Percentiles rank a stretch among this genome's conserved stretches.
Conservation (phyloP, 2,888 invertebrate species). For the Halictus quadricinctus region DNA sequence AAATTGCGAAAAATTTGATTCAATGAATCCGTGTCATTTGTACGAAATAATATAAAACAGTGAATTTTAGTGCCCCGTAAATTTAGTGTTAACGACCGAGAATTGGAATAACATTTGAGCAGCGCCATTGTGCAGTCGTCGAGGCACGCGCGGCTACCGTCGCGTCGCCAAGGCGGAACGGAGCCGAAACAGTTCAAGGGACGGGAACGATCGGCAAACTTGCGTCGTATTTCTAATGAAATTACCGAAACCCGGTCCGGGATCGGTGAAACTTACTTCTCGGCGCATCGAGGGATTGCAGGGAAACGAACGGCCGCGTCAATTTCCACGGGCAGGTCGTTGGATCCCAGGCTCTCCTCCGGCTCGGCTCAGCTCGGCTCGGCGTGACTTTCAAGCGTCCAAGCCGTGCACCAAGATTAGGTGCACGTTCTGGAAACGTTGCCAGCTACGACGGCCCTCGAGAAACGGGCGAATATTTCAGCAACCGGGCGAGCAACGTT, state of each 20-base stretch:
- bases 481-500: neutral
- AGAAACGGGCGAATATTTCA: neutral
- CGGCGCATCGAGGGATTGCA: neutral
- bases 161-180: no score
- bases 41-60: no score
- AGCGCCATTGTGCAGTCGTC: neutral
- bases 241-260: neutral
- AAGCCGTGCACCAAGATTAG: conserved; percentile 4
- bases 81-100: no score
- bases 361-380: neutral
- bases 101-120: no score
- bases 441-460: neutral
- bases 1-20: no score
- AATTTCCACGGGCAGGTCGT: conserved; percentile 7
- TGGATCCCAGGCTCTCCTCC: neutral
- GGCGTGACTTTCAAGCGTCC: neutral
- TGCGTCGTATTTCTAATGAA: conserved; percentile 5
- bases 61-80: no score
- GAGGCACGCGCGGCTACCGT: neutral
- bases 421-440: conserved; percentile 4
- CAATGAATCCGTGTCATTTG: no score
- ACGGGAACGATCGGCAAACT: neutral
- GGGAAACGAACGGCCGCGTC: conserved; percentile 2
- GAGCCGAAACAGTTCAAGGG: neutral
- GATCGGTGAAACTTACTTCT: neutral